These are phyloP conservation scores for Cercopithecus mona DNA, from an alignment of 2,113 vertebrate species.

Conservation along the genomic window DNA sequence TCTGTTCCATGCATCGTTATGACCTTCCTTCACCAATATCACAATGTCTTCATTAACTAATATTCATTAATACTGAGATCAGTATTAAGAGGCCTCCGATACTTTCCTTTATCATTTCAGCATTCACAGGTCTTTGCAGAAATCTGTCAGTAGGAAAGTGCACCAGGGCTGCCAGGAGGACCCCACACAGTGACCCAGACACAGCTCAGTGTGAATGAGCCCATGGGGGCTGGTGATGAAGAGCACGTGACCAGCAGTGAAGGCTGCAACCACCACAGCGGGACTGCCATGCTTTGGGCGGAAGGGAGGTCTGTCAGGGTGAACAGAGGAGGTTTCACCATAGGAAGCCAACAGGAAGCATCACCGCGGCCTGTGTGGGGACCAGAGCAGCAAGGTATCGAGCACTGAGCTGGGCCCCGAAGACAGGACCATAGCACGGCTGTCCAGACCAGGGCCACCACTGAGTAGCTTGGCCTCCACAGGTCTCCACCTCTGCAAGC, in stretches of 20 bases:
- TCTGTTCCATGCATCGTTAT: background rate
- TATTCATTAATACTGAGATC: background rate
- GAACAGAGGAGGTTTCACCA: background rate
- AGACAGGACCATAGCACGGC: background rate
- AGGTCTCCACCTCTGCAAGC: too few species aligned
- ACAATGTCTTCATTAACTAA: background rate
- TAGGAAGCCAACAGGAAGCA: background rate
- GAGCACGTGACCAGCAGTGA: background rate
- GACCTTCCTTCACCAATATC: background rate
- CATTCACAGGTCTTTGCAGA: background rate
- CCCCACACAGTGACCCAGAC: accelerated
- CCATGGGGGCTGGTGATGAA: background rate
- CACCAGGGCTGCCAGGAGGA: background rate
- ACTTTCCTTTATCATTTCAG: background rate
- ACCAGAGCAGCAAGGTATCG: background rate
- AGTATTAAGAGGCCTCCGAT: background rate
- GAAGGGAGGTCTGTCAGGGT: background rate
- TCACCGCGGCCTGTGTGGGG: background rate
- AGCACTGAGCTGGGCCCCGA: too few species aligned
- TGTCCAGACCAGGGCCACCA: background rate
- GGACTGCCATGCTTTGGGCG: background rate
- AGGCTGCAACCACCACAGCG: background rate
- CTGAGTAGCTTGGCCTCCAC: background rate
- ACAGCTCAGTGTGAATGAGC: background rate
- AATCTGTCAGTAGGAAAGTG: background rate